Percentiles rank a stretch among this genome's conserved stretches.
Evolutionary conservation across 2,888 invertebrate genomes (phyloP).

Genomic region (Catocala fraxini): DNA sequence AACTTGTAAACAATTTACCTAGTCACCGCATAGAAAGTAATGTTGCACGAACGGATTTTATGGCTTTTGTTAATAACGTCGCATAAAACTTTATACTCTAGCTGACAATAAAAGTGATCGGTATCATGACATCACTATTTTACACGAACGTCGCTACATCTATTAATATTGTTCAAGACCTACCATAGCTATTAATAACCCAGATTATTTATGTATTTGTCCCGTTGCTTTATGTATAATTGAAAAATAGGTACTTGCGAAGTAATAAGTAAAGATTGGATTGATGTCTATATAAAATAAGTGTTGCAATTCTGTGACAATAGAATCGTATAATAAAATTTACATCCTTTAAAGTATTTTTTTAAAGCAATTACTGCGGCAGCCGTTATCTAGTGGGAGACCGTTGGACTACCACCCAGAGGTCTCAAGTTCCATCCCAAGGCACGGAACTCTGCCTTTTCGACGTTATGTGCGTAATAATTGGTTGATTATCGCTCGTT

Average conservation of each 20-base stretch:
- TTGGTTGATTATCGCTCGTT: too few species aligned
- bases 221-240: background rate
- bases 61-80: constrained; percentile 31
- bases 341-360: too few species aligned
- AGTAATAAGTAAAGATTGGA: background rate
- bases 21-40: constrained; percentile 9
- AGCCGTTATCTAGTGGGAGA: too few species aligned
- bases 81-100: constrained; percentile 39
- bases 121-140: constrained; percentile 40
- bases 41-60: constrained; percentile 32
- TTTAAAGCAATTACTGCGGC: too few species aligned
- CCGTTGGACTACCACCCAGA: too few species aligned
- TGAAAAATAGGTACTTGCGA: background rate
- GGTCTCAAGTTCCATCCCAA: too few species aligned
- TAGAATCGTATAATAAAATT: too few species aligned
- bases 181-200: constrained; percentile 9
- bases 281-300: background rate
- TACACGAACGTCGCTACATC: constrained; percentile 11
- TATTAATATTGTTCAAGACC: constrained; percentile 4
- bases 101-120: constrained; percentile 39
- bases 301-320: background rate
- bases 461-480: too few species aligned
- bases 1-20: constrained; percentile 6
- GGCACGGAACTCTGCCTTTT: too few species aligned
- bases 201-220: constrained; percentile 12